Percentiles rank a stretch among this genome's conserved stretches.
Conservation (phyloP, 2,113 vertebrate species). For the Perca fluviatilis region DNA sequence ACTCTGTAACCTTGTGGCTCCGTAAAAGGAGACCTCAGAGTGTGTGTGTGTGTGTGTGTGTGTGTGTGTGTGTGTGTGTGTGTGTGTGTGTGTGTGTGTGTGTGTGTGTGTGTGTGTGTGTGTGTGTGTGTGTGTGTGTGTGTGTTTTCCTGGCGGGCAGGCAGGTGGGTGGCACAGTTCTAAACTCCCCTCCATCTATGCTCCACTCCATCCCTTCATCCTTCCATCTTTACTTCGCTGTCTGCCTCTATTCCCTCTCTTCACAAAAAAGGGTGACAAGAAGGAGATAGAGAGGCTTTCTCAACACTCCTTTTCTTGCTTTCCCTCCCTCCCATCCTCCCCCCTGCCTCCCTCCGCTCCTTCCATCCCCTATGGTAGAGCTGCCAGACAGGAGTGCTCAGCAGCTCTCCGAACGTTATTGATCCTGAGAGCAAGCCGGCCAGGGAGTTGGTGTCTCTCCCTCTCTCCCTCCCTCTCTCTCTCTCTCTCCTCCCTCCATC, state of each 20-base stretch:
- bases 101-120: conserved; percentile 34
- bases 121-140: conserved; percentile 38
- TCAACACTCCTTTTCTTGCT: conserved; percentile 66
- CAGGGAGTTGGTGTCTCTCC: conserved; percentile 74
- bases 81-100: conserved; percentile 45
- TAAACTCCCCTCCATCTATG: conserved; percentile 29
- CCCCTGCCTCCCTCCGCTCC: conserved; percentile 28
- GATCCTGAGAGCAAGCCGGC: conserved; percentile 80
- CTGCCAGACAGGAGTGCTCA: conserved; percentile 83
- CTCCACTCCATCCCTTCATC: conserved; percentile 46
- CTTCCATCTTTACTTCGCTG: conserved; percentile 40
- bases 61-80: conserved; percentile 33
- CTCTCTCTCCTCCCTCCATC: conserved; percentile 54
- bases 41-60: too few relatives aligned
- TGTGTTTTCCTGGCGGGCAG: conserved; percentile 1
- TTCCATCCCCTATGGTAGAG: conserved; percentile 74
- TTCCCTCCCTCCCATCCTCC: conserved; percentile 11
- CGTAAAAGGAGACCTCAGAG: conserved; percentile 72
- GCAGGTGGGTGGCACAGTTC: background rate
- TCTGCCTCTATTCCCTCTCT: conserved; percentile 54
- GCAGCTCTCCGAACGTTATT: conserved; percentile 83
- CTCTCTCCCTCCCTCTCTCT: background rate
- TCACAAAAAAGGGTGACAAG: conserved; percentile 68
- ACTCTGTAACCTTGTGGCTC: conserved; percentile 81
- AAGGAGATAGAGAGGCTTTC: conserved; percentile 70